Evolutionary conservation across 2,113 vertebrate species (phyloP), one percentile per base, ranked within the genome.

Genomic region (Bombycilla garrulus): DNA sequence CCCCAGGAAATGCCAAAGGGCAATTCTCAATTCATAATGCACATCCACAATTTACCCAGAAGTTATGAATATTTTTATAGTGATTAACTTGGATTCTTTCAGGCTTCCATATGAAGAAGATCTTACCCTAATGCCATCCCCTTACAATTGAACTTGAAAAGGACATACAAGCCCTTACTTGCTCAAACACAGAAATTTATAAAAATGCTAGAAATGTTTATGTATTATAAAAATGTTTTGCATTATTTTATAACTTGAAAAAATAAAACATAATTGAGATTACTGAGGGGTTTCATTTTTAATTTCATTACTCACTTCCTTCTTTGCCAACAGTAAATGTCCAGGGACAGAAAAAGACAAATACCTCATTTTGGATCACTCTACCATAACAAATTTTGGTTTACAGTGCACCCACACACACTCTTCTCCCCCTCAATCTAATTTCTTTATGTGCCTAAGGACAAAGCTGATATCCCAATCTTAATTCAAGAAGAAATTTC

Each of bases 381-480:
- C 24, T 31, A 19, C 12, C 22, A 5, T 25, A 64, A 40, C 5
- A 77, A 48, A 45, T 79, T 72, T 64, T 67, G 2, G 57, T 57
- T 64, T n/a, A 29, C 9, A 47, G 15, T 61, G 4, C 11, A 82
- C 4, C 2, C 5, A 5, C 3, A 15, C 9, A 3, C 3, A 14
- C 3, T 11, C 3, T 20, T 4, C 4, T 54, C 14, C 7, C 8
- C 8, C 5, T 80, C 20, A 71, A 5, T 47, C 10, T 79, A 53
- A 18, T 79, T 70, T 85, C n/a, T 69, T 69, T 31, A 22, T 56
- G 11, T 88, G 28, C 7, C n/a, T 62, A 53, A 57, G 8, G 36
- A 76, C 12, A 74, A 62, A 74, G 2, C 3, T 66, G 9, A 66
- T 61, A 61, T 78, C 18, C 23, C 5, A 26, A 1, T 57, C 12